These are phyloP conservation scores for Drosophila monieri DNA, from an alignment of 2,888 invertebrate species.

Conservation along the genomic window DNA sequence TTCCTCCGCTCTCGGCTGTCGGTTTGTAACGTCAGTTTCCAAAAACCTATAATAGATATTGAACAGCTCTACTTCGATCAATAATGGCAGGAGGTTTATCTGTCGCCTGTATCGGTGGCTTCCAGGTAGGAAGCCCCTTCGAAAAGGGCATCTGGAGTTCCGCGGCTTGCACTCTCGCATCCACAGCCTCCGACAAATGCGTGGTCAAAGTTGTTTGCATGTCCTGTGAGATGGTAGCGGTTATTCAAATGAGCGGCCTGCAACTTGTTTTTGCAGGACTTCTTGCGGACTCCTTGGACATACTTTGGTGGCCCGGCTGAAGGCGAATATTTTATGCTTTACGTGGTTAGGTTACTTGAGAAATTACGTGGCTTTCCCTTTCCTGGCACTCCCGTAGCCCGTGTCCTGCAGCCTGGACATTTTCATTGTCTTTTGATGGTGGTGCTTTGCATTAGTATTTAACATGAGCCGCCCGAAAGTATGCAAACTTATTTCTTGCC, in stretches of 20 bases:
- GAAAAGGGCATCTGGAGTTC: neutral
- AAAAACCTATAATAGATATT: too few species aligned
- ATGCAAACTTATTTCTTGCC: slow-evolving; percentile 77
- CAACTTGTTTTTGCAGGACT: slow-evolving; percentile 63
- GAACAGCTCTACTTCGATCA: too few species aligned
- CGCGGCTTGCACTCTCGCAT: neutral
- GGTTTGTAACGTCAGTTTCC: neutral
- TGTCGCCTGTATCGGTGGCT: neutral
- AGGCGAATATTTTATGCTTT: slow-evolving; percentile 77
- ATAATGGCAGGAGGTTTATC: too few species aligned
- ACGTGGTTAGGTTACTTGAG: slow-evolving; percentile 80
- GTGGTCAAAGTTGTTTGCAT: slow-evolving; percentile 75
- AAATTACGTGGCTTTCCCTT: slow-evolving; percentile 68
- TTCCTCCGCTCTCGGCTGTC: neutral
- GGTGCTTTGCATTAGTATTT: slow-evolving; percentile 64
- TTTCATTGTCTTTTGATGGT: slow-evolving; percentile 60
- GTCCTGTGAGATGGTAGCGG: slow-evolving; percentile 40
- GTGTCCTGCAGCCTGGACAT: slow-evolving; percentile 6
- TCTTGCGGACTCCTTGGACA: slow-evolving; percentile 73
- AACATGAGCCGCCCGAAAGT: slow-evolving; percentile 75
- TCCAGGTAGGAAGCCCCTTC: neutral
- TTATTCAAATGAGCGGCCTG: slow-evolving; percentile 74
- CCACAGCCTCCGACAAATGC: slow-evolving; percentile 59
- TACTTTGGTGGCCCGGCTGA: slow-evolving; percentile 45
- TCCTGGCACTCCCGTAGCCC: neutral